These are phyloP conservation scores for Nephrotoma guestfalica DNA, from an alignment of 2,888 invertebrate species.

Conservation along the genomic window DNA sequence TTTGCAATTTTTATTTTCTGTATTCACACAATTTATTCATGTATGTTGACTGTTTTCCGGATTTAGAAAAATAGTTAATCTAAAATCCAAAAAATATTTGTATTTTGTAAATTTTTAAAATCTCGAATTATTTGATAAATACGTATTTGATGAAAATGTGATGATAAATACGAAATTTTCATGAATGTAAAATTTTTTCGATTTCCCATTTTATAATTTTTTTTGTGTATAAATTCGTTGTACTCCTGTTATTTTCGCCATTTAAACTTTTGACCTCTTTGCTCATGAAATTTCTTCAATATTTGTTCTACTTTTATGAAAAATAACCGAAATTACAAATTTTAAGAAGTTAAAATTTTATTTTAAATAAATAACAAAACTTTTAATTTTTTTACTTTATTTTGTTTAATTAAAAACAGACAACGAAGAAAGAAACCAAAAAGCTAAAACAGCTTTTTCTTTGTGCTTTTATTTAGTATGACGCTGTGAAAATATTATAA, in stretches of 20 bases:
- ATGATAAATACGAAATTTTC: neutral
- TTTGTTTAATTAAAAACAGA: neutral
- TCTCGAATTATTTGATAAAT: neutral
- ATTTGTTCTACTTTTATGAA: neutral
- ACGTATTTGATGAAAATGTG: neutral
- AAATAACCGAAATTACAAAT: neutral
- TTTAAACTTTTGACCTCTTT: neutral
- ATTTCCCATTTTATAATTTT: neutral
- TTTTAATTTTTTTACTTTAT: neutral
- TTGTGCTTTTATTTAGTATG: neutral
- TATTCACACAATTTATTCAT: neutral
- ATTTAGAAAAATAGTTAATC: neutral
- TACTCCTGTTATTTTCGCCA: neutral
- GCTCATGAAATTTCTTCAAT: neutral
- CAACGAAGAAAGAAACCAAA: neutral
- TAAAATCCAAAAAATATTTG: neutral
- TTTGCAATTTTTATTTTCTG: neutral
- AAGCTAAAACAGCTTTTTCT: neutral
- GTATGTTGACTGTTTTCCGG: neutral
- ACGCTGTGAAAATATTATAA: neutral
- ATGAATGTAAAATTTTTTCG: neutral
- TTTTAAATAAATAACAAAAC: neutral
- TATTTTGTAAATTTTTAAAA: neutral
- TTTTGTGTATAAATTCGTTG: neutral
- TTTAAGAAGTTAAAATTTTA: neutral